Evolutionary conservation across 2,113 vertebrate genomes (phyloP).

Genomic region (Apodemus speciosus): DNA sequence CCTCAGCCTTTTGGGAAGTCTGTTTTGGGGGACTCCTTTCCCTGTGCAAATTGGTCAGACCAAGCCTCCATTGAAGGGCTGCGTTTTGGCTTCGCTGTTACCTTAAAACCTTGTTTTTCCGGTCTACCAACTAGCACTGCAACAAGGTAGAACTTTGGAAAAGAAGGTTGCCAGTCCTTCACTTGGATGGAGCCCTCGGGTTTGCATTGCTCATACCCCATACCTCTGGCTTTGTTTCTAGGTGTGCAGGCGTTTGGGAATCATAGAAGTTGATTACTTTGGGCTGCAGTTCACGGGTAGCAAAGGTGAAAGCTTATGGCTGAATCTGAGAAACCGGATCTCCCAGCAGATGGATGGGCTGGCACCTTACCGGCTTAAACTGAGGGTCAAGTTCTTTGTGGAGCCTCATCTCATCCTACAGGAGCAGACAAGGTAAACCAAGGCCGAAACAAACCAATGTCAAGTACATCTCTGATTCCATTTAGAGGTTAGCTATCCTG

Average conservation of each 20-base stretch:
- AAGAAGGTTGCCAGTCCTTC: background rate
- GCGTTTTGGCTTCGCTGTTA: background rate
- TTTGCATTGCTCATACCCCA: background rate
- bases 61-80: background rate
- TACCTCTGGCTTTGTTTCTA: slow-evolving; percentile 79
- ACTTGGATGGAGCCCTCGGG: background rate
- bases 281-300: slow-evolving; percentile 97
- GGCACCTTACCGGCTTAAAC: slow-evolving; percentile 93
- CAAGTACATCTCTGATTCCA: slow-evolving; percentile 17
- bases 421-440: slow-evolving; percentile 95
- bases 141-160: background rate
- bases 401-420: slow-evolving; percentile 98
- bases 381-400: slow-evolving; percentile 98
- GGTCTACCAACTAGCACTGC: background rate
- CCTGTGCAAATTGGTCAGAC: background rate
- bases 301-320: slow-evolving; percentile 98
- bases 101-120: background rate
- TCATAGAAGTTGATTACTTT: slow-evolving; percentile 99
- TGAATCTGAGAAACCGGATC: slow-evolving; percentile 98
- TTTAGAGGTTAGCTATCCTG: accelerated
- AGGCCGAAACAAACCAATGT: slow-evolving; percentile 21
- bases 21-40: slow-evolving; percentile 10
- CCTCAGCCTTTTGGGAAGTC: background rate
- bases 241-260: slow-evolving; percentile 97
- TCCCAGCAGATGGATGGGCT: slow-evolving; percentile 97